Evolutionary conservation across 2,113 vertebrate species (phyloP), one percentile per base, ranked within the genome.

Genomic region (Zosterops japonicus): DNA sequence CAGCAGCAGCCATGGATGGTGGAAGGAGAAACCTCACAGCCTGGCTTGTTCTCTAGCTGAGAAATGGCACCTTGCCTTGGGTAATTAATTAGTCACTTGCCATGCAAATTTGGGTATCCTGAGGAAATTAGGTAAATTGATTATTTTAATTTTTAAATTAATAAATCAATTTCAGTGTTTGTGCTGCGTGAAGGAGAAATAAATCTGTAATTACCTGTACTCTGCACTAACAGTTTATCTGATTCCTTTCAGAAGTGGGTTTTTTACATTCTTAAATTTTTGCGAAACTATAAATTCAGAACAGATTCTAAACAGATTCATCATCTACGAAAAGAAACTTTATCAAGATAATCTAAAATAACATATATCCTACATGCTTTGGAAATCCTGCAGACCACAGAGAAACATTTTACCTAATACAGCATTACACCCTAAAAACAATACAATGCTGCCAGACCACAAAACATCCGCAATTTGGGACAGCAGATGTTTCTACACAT

Each of bases 401-500:
- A 94, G 95, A 95, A 96, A 65, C 88, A 74, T 95, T 96, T 94
- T 93, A 96, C 94, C 94, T 97, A 95, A 83, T 93, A 70, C 93
- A 95, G 90, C 90, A 95, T 95, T 97, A 95, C 61, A 95, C 85
- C 93, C 94, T 96, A 85, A 97, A 96, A 97, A 96, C 94, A 96
- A 87, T 95, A 90, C 61, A 72, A 23, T 83, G 91, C 91, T 97
- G 96, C 96, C 97, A 98, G 95, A 97, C 95, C 97, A 87, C 97
- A 97, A 95, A 86, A 92, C 94, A 96, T 97, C 97, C 71, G 87
- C 96, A 95, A 63, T 95, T 96, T 93, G 92, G 97, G 96, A 91
- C 95, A 95, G 95, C 97, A 97, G 96, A 98, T 97, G 97, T 97
- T 97, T 96, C 94, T 91, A 90, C 97, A 98, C 96, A 95, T 97